Base-by-base conservation (phyloP, 1,140 invertebrate species). In the Cotesia glomerata region DNA sequence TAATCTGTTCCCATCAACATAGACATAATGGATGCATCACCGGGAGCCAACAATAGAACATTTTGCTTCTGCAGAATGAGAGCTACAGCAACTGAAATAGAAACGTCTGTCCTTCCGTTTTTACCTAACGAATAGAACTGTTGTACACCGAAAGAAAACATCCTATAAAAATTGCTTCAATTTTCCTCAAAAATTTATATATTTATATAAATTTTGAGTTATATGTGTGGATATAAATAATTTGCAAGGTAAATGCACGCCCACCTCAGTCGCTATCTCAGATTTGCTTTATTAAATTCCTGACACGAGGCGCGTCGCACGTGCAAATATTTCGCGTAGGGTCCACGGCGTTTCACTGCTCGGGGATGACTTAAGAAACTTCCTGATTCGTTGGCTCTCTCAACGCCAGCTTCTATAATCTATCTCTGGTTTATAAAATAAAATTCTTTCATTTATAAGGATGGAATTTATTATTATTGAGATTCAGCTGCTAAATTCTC, bases 251-350 rank as follows among this genome's bases (percentile, higher is more conserved):
- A 51, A 45, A 13, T 9, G 39, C 7, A 58, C 70, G 72, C 63
- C 72, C 64, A 72, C 73, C 62, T 78, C 64, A 67, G 75, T 61
- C 64, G 67, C 73, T 72, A 68, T 69, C 51, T 72, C 62, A 69
- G 59, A 67, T 74, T 75, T 79, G 78, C 84, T 86, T 87, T 86
- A 87, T 86, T 87, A 87, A 86, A 87, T 87, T 87, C 85, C 85
- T 86, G 80, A 84, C 84, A 84, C 82, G 78, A 82, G 76, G 79
- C 75, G 69, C 74, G 78, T 78, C 68, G 83, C 86, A 86, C 86
- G 86, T 87, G 86, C 86, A 85, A 86, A 87, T 86, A 87, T 85
- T 85, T 82, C 77, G 49, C 51, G 39, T 61, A 59, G 70, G 69
- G 71, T 62, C 64, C 18, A 3, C 35, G 14, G 11, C 18, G 64